Base-by-base conservation (phyloP, 2,113 vertebrate species). In the Percina caprodes region DNA sequence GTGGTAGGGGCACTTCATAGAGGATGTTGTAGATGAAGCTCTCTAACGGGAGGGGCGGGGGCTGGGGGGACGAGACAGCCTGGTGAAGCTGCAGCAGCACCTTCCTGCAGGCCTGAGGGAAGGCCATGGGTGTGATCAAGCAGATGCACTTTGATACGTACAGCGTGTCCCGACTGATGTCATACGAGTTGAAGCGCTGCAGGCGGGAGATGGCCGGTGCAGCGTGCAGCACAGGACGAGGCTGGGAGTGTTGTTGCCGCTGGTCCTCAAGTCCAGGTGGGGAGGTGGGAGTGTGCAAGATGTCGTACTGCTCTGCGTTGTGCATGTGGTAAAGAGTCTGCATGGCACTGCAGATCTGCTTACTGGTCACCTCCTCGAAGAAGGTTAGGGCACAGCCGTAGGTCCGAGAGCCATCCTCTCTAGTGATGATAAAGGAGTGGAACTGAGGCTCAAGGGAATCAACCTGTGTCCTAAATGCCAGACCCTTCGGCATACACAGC, bases 291-390 rank as follows among this genome's bases (percentile, higher is more conserved):
- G 94, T 92, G 89, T 96, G 96, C 80, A 98, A 94, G 86, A 98
- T 97, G 93, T 99, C 97, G 72, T 97, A 99, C 90, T 95, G 95
- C 83, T 99, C 98, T 24, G 97, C 98, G 12, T 99, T 99, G 96
- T 99, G 98, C 98, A 99, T 99, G 89, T 99, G 98, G 91, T 99
- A 99, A 65, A 99, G 95, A 0, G 98, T 99, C 95, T 99, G 98
- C 98, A 99, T 99, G 62, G 98, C 98, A 62, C 97, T 98, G 95
- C 98, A 99, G 94, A 99, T 99, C 96, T 99, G 98, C 92, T 98
- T 98, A 92, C 98, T 99, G 89, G 97, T 98, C 94, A 99, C 98
- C 86, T 99, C 98, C 93, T 99, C 98, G 65, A 97, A 99, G 95
- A 99, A 99, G 0, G 98, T 99, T 91, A 99, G 97, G 46, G 98